Conservation (phyloP, 2,797 vertebrate species). For the Echeneis naucrates region DNA sequence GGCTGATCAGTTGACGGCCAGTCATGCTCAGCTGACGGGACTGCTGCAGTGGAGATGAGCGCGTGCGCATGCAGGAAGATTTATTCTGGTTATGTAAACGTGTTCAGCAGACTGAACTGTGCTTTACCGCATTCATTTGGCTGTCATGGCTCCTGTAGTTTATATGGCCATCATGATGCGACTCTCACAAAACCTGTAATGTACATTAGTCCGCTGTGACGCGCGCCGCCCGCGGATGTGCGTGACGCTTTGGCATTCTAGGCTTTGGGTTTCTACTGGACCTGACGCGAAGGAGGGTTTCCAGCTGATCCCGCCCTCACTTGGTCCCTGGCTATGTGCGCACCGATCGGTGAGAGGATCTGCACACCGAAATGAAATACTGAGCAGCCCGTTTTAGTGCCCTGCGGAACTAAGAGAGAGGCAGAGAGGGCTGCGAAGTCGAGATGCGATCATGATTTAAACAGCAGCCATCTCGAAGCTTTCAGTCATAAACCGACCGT, state of each 20-base stretch:
- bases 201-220: too few species aligned
- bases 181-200: too few species aligned
- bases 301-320: constrained; percentile 76
- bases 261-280: constrained; percentile 54
- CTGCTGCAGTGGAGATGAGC: constrained; percentile 71
- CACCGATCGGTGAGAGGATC: constrained; percentile 3
- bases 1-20: neutral
- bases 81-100: constrained; percentile 46
- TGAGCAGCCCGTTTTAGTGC: constrained; percentile 26
- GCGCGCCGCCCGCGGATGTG: too few species aligned
- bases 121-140: too few species aligned
- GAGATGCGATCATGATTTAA: constrained; percentile 37
- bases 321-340: constrained; percentile 29
- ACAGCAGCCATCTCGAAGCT: constrained; percentile 38
- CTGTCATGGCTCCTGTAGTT: neutral
- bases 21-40: constrained; percentile 9
- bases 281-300: constrained; percentile 68
- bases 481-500: neutral
- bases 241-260: constrained; percentile 60
- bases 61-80: constrained; percentile 61
- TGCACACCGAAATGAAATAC: constrained; percentile 41
- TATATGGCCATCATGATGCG: neutral
- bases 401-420: constrained; percentile 47
- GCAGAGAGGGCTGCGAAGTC: constrained; percentile 1
- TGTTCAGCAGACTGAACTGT: neutral